These are phyloP conservation scores for Dissostichus mawsoni DNA, from an alignment of 2,113 vertebrate species.

Conservation along the genomic window DNA sequence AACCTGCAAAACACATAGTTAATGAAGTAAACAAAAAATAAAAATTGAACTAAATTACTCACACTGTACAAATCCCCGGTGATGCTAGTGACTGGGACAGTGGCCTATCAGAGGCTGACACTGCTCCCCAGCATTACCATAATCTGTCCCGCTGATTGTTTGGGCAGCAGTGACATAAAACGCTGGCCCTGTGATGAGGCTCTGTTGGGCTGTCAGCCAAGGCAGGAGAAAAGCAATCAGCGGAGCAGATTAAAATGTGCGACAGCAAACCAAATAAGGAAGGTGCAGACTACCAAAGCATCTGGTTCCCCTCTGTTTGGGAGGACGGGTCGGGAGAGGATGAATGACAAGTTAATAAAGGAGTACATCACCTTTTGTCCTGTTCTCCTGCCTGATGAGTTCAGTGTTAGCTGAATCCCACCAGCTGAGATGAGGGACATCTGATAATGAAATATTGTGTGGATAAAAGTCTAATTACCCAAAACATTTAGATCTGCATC, in stretches of 20 bases:
- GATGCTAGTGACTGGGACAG: conserved; percentile 29
- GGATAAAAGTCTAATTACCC: neutral
- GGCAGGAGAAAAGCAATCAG: conserved; percentile 71
- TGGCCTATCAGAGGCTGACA: conserved; percentile 22
- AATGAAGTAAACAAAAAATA: neutral
- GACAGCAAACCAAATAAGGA: conserved; percentile 68
- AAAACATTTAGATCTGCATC: neutral
- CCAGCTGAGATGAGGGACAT: conserved; percentile 1
- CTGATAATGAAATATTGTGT: neutral
- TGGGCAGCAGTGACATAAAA: conserved; percentile 68
- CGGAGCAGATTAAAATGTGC: conserved; percentile 62
- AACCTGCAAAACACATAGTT: neutral
- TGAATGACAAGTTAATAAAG: conserved; percentile 66
- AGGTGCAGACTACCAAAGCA: conserved; percentile 46
- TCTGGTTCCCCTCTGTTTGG: conserved; percentile 23
- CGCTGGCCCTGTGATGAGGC: conserved; percentile 57
- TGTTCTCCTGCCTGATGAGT: conserved; percentile 10
- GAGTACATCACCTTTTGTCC: conserved; percentile 52
- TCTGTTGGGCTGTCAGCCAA: conserved; percentile 59
- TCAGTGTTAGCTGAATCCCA: neutral
- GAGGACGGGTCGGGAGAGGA: conserved; percentile 31
- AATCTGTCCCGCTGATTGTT: conserved; percentile 75
- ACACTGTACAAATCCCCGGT: neutral
- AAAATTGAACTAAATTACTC: neutral
- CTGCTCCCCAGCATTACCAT: conserved; percentile 60